phyloP scores from a whole-genome alignment of 1,140 invertebrate genomes.

The Centruroides sculpturatus region DNA sequence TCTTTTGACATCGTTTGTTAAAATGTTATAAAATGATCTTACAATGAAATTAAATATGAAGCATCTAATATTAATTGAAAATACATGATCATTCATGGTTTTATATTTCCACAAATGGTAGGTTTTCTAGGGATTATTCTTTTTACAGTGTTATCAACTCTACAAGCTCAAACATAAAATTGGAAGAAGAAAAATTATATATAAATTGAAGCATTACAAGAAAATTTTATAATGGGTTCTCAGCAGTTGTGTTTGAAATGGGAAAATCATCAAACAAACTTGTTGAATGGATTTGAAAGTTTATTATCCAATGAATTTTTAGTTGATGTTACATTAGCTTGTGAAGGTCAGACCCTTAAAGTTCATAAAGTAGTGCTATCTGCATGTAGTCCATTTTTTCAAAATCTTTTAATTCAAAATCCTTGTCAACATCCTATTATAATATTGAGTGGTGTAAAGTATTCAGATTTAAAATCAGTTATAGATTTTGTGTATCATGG shows the following conservation, averaged over 20 bases:
- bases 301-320: constrained; percentile 74
- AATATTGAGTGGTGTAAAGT: constrained; percentile 80
- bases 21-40: too few species aligned
- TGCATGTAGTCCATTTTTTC: constrained; percentile 89
- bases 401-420: constrained; percentile 74
- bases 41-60: too few species aligned
- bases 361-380: constrained; percentile 87
- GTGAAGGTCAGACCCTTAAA: constrained; percentile 76
- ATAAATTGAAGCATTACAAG: too few species aligned
- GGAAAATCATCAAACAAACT: constrained; percentile 83
- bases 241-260: constrained; percentile 85
- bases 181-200: too few species aligned
- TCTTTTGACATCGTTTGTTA: too few species aligned
- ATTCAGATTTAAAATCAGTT: constrained; percentile 75
- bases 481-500: constrained; percentile 89
- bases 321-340: constrained; percentile 82
- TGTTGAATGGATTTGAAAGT: constrained; percentile 80
- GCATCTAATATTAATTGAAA: too few species aligned
- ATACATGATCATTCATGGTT: too few species aligned
- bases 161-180: too few species aligned
- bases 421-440: constrained; percentile 78
- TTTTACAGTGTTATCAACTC: too few species aligned
- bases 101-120: too few species aligned
- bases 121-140: too few species aligned
- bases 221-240: constrained; percentile 48